Conservation (phyloP, 1,140 invertebrate genomes). For the Hestina assimilis region DNA sequence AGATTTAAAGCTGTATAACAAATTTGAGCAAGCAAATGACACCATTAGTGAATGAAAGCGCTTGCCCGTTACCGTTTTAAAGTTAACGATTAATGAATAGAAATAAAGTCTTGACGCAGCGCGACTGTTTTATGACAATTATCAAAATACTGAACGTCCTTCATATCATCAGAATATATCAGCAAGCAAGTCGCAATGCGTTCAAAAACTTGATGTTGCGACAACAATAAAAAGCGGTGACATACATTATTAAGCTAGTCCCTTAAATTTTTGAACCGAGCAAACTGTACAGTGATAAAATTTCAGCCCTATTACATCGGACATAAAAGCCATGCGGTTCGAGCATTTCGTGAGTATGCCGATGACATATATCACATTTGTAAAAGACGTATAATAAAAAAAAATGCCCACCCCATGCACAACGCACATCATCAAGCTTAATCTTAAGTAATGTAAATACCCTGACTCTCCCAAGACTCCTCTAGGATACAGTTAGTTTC, state of each 20-base stretch:
- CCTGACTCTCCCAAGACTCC: conserved; percentile 63
- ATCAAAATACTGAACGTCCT: not conserved
- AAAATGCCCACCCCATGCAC: conserved; percentile 54
- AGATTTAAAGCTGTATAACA: no score
- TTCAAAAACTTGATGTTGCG: conserved; percentile 1
- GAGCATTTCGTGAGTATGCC: conserved; percentile 19
- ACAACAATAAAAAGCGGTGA: conserved; percentile 16
- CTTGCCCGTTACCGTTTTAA: not conserved
- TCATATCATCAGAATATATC: not conserved
- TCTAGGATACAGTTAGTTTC: conserved; percentile 64
- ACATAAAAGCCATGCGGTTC: conserved; percentile 36
- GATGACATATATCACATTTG: conserved; percentile 15
- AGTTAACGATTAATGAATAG: not conserved
- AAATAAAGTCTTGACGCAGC: not conserved
- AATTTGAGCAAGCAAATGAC: no score
- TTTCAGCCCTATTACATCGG: not conserved
- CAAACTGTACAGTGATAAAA: not conserved
- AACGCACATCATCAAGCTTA: conserved; percentile 21
- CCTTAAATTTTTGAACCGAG: conserved; percentile 51
- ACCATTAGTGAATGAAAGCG: conserved; percentile 1
- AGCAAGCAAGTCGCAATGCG: conserved; percentile 2
- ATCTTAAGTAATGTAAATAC: conserved; percentile 41
- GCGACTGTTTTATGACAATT: conserved; percentile 10
- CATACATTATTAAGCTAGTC: conserved; percentile 33
- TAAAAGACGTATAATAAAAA: conserved; percentile 16